A percentile compares a stretch with the other conserved stretches of the same genome.
Evolutionary conservation across 1,140 invertebrate species (phyloP).

Genomic region (Tetramorium simillimum): DNA sequence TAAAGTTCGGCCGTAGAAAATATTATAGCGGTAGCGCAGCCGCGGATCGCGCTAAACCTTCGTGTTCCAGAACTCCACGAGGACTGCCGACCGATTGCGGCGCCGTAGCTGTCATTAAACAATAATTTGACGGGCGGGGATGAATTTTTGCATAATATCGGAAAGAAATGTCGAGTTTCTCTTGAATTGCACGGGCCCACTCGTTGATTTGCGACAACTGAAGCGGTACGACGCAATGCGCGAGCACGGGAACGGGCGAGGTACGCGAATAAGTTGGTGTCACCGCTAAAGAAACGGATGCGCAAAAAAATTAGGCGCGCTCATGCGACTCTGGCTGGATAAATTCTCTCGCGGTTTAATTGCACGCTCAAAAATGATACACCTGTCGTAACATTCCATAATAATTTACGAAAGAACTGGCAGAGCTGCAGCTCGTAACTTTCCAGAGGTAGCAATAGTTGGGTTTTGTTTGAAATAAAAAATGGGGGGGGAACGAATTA

Average conservation of each 20-base stretch:
- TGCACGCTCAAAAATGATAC: background rate
- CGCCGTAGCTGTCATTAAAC: slow-evolving; percentile 71
- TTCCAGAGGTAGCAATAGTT: background rate
- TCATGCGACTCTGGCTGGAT: background rate
- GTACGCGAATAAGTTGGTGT: slow-evolving; percentile 31
- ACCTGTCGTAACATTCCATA: background rate
- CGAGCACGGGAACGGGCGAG: slow-evolving; percentile 8
- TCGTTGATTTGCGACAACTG: slow-evolving; percentile 83
- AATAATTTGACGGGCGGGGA: slow-evolving; percentile 76
- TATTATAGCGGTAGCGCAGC: background rate
- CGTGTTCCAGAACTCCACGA: slow-evolving; percentile 14
- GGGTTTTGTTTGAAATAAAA: background rate
- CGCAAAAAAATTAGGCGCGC: slow-evolving; percentile 7
- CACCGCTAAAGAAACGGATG: background rate
- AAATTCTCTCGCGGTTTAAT: slow-evolving; percentile 52
- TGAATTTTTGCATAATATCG: slow-evolving; percentile 84
- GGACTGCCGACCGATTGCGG: slow-evolving; percentile 48
- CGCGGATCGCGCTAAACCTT: slow-evolving; percentile 4
- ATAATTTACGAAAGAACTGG: background rate
- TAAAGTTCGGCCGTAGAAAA: background rate
- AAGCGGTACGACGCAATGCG: slow-evolving; percentile 77
- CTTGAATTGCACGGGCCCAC: slow-evolving; percentile 81
- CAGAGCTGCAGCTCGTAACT: background rate
- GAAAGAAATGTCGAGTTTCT: slow-evolving; percentile 84
- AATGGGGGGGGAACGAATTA: background rate